A percentile compares a stretch with the other conserved stretches of the same genome.
Conservation (phyloP, 1,140 invertebrate genomes). For the Dermatophagoides farinae region DNA sequence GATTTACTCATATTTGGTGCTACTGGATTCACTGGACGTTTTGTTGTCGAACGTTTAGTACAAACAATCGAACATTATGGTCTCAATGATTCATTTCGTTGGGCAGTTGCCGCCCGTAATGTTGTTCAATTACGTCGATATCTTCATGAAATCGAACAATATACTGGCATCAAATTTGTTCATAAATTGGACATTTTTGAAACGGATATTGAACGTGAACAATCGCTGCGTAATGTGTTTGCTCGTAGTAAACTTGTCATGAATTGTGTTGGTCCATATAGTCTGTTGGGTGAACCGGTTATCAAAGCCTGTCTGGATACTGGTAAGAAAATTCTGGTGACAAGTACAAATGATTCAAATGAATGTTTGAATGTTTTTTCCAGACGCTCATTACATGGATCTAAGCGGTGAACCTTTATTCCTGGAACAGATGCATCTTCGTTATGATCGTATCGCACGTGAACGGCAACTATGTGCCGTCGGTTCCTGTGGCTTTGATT, state of each 20-base stretch:
- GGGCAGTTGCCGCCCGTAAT: slow-evolving; percentile 49
- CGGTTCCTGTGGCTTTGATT: slow-evolving; percentile 53
- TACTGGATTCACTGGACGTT: slow-evolving; percentile 60
- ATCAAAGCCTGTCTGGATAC: slow-evolving; percentile 64
- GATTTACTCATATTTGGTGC: slow-evolving; percentile 61
- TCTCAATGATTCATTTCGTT: slow-evolving; percentile 25
- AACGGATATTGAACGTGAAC: slow-evolving; percentile 50
- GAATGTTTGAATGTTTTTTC: not conserved
- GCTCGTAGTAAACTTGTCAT: slow-evolving; percentile 46
- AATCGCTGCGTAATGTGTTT: slow-evolving; percentile 34
- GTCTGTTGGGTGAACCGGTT: slow-evolving; percentile 73
- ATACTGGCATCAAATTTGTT: slow-evolving; percentile 38
- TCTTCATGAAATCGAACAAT: slow-evolving; percentile 47
- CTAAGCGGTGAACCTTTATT: slow-evolving; percentile 71
- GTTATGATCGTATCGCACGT: slow-evolving; percentile 52
- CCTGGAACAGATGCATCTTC: slow-evolving; percentile 56
- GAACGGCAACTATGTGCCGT: slow-evolving; percentile 58
- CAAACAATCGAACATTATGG: slow-evolving; percentile 21
- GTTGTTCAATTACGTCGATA: slow-evolving; percentile 48
- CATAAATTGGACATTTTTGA: slow-evolving; percentile 46
- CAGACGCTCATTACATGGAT: slow-evolving; percentile 62
- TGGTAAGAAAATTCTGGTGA: not conserved
- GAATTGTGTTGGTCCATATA: slow-evolving; percentile 58
- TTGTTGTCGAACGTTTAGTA: slow-evolving; percentile 28
- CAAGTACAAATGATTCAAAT: not conserved